These are phyloP conservation scores for Acanthiza pusilla DNA, from an alignment of 2,797 vertebrate species.

Conservation along the genomic window DNA sequence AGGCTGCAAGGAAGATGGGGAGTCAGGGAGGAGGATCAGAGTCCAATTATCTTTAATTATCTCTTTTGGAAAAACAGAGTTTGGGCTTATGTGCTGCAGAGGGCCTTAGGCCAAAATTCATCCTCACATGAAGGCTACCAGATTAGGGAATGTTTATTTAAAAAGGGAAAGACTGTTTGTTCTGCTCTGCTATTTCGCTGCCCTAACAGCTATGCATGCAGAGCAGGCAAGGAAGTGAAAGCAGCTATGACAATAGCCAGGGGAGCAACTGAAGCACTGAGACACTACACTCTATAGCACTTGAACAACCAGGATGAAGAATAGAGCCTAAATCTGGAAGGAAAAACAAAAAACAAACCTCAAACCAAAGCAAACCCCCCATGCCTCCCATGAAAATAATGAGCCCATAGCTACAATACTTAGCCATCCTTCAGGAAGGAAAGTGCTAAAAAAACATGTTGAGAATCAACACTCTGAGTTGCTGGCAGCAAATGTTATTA, in stretches of 20 bases:
- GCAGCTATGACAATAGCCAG: slow-evolving; percentile 28
- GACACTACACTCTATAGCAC: not conserved
- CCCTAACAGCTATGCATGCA: not conserved
- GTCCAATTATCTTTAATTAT: not conserved
- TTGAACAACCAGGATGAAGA: not conserved
- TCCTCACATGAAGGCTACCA: slow-evolving; percentile 19
- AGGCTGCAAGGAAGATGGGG: not conserved
- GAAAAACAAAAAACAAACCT: not conserved
- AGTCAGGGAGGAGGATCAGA: not conserved
- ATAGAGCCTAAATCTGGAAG: not conserved
- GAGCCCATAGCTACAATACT: not conserved
- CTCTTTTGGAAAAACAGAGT: not conserved
- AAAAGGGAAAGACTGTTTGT: slow-evolving; percentile 10
- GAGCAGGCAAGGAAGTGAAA: not conserved
- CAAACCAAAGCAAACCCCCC: not conserved
- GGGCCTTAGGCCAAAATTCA: not conserved
- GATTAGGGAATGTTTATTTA: slow-evolving; percentile 62
- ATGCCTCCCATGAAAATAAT: not conserved
- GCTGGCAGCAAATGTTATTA: not conserved
- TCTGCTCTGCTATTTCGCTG: slow-evolving; percentile 27
- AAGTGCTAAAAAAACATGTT: not conserved
- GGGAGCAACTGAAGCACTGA: fast-evolving
- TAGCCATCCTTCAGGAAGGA: not conserved
- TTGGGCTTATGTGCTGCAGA: not conserved
- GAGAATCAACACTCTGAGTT: not conserved